Evolutionary conservation across 2,113 vertebrate genomes (phyloP).

Genomic region (Candoia aspera): DNA sequence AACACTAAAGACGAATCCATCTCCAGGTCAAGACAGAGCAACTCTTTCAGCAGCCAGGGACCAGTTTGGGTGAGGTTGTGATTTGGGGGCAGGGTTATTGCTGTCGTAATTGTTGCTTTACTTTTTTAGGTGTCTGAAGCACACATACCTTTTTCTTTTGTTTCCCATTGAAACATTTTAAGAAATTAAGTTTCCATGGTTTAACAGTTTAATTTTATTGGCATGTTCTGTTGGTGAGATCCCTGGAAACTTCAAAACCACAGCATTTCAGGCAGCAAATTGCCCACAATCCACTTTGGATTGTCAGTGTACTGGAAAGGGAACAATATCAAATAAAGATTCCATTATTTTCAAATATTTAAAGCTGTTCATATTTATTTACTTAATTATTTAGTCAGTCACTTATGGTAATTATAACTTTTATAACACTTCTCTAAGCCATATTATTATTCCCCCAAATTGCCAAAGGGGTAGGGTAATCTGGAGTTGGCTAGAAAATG

Average conservation of each 20-base stretch:
- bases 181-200: background rate
- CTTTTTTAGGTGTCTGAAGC: background rate
- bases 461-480: background rate
- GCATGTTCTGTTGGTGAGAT: background rate
- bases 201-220: background rate
- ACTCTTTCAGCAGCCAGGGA: background rate
- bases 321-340: background rate
- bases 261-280: background rate
- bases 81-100: background rate
- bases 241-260: background rate
- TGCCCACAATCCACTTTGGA: background rate
- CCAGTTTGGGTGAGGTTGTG: background rate
- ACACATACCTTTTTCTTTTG: background rate
- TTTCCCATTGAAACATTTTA: background rate
- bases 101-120: background rate
- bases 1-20: background rate
- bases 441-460: background rate
- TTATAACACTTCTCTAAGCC: background rate
- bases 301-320: background rate
- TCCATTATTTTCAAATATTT: background rate
- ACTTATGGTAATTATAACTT: background rate
- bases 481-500: background rate
- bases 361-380: background rate
- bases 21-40: background rate
- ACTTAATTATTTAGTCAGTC: background rate